Conservation (phyloP, 2,797 vertebrate species). For the Hypotaenidia okinawae region DNA sequence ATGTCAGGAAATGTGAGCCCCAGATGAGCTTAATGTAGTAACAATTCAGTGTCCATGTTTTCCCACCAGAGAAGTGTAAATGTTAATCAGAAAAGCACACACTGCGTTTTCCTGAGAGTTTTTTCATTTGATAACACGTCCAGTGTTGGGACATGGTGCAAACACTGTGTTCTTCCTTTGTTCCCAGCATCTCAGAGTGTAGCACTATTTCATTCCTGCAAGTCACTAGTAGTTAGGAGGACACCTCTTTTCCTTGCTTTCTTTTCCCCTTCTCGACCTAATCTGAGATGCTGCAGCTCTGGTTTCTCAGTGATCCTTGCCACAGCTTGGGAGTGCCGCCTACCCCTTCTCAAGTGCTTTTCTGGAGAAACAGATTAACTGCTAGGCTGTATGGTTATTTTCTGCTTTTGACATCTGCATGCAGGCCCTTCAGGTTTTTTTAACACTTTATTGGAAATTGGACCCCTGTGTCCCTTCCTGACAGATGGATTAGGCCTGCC, state of each 20-base stretch:
- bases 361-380: neutral
- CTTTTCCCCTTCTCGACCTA: neutral
- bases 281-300: neutral
- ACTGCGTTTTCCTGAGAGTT: neutral
- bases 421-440: neutral
- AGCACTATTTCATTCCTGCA: neutral
- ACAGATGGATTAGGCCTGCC: neutral
- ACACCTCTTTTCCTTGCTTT: neutral
- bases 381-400: neutral
- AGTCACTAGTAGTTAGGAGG: neutral
- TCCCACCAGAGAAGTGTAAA: neutral
- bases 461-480: rapidly evolving
- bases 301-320: neutral
- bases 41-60: neutral
- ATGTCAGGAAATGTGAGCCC: constrained; percentile 32
- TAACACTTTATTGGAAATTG: neutral
- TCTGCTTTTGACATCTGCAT: neutral
- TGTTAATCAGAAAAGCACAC: neutral
- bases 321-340: neutral
- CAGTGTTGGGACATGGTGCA: neutral
- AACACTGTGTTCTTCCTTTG: neutral
- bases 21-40: neutral
- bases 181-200: rapidly evolving
- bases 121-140: constrained; percentile 5
- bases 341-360: neutral